phyloP scores from a whole-genome alignment of 1,140 invertebrate species.

The Drosophila yakuba region DNA sequence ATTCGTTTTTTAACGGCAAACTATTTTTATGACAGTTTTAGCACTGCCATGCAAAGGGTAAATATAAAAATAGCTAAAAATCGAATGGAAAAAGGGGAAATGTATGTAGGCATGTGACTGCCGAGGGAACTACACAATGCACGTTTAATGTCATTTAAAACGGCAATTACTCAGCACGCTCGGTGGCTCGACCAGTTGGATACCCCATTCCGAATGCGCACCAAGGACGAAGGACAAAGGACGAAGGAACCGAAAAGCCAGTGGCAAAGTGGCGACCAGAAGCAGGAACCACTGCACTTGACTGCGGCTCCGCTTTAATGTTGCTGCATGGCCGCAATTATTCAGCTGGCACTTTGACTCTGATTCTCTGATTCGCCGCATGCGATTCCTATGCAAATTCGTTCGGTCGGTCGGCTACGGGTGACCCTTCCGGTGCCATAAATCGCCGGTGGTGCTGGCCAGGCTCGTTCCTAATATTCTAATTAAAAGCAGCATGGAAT shows the following conservation, averaged over 20 bases:
- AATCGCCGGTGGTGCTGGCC: conserved; percentile 44
- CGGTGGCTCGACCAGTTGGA: conserved; percentile 30
- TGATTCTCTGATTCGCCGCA: conserved; percentile 61
- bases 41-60: background rate
- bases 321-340: conserved; percentile 77
- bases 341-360: conserved; percentile 58
- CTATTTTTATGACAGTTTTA: background rate
- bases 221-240: background rate
- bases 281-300: conserved; percentile 28
- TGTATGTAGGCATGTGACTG: background rate
- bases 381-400: conserved; percentile 76
- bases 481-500: conserved; percentile 64
- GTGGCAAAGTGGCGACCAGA: background rate
- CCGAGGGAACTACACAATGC: conserved; percentile 59
- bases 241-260: background rate
- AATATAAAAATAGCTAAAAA: background rate
- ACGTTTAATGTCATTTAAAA: conserved; percentile 82
- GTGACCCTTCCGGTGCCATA: conserved; percentile 70
- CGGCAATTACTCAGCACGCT: conserved; percentile 80
- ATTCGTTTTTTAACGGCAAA: background rate
- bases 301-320: conserved; percentile 75
- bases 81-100: conserved; percentile 5
- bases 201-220: conserved; percentile 1
- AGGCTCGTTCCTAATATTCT: conserved; percentile 51
- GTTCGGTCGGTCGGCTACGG: conserved; percentile 20